Percentiles rank a stretch among this genome's conserved stretches.
These are phyloP conservation scores for Enteromius argenteus DNA, from an alignment of 2,797 vertebrate species.

Conservation along the genomic window DNA sequence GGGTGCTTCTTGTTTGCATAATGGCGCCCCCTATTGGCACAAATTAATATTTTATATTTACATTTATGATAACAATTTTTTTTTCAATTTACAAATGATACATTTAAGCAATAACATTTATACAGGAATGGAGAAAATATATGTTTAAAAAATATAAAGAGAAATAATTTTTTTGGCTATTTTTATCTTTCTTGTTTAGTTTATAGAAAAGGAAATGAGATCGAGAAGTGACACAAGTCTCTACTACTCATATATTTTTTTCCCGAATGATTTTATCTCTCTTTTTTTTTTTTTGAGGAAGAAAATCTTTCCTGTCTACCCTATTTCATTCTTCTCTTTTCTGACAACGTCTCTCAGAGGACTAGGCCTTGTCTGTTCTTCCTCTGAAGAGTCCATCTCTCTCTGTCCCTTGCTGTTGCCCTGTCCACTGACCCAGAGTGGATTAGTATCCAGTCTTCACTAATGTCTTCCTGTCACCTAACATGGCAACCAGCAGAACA, in stretches of 20 bases:
- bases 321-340: conserved; percentile 33
- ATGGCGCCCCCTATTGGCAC: conserved; percentile 30
- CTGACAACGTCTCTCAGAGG: conserved; percentile 69
- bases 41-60: conserved; percentile 2
- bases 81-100: neutral
- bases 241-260: neutral
- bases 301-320: conserved; percentile 43
- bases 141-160: neutral
- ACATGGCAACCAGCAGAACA: conserved; percentile 72
- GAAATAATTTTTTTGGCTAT: neutral
- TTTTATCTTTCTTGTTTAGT: neutral
- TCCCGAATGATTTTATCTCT: conserved; percentile 16
- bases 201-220: neutral
- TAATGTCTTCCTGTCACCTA: conserved; percentile 81
- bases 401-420: conserved; percentile 73
- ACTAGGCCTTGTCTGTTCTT: conserved; percentile 80
- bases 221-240: neutral
- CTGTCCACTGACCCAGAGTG: conserved; percentile 82
- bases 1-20: conserved; percentile 18
- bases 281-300: conserved; percentile 12
- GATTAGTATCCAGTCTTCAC: conserved; percentile 79
- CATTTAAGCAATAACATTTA: neutral
- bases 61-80: neutral
- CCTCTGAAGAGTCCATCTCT: conserved; percentile 74
- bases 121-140: neutral